Evolutionary conservation across 1,140 invertebrate genomes (phyloP).

Genomic region (Drosophila fuyamai): DNA sequence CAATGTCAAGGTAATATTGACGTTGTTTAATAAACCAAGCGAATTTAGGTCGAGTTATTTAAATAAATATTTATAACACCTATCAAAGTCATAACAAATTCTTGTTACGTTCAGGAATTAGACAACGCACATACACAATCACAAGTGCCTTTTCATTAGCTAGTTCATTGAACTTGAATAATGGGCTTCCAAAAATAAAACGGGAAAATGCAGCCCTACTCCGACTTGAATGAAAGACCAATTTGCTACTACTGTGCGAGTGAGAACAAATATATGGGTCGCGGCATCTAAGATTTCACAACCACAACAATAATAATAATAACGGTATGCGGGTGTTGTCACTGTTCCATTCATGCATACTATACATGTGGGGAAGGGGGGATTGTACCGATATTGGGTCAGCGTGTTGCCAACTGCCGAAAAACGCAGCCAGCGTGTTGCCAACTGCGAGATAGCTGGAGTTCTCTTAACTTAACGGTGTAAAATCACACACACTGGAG

Average conservation of each 20-base stretch:
- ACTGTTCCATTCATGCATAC: constrained; percentile 60
- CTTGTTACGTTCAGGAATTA: constrained; percentile 35
- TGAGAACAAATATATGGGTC: constrained; percentile 59
- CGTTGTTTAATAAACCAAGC: constrained; percentile 29
- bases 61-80: constrained; percentile 45
- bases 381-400: constrained; percentile 73
- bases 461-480: constrained; percentile 51
- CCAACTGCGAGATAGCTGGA: constrained; percentile 57
- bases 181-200: constrained; percentile 54
- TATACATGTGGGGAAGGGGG: constrained; percentile 9
- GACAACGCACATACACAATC: constrained; percentile 23
- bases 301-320: constrained; percentile 39
- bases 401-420: constrained; percentile 69
- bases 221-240: constrained; percentile 21
- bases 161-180: constrained; percentile 72
- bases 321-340: constrained; percentile 56
- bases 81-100: constrained; percentile 46
- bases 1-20: constrained; percentile 75
- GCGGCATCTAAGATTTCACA: constrained; percentile 60
- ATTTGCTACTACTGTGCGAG: constrained; percentile 32
- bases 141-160: constrained; percentile 42
- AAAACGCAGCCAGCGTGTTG: constrained; percentile 66
- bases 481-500: constrained; percentile 48
- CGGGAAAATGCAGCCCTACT: constrained; percentile 20
- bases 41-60: constrained; percentile 32